Conservation (phyloP, 2,113 vertebrate species). For the Alectura lathami region DNA sequence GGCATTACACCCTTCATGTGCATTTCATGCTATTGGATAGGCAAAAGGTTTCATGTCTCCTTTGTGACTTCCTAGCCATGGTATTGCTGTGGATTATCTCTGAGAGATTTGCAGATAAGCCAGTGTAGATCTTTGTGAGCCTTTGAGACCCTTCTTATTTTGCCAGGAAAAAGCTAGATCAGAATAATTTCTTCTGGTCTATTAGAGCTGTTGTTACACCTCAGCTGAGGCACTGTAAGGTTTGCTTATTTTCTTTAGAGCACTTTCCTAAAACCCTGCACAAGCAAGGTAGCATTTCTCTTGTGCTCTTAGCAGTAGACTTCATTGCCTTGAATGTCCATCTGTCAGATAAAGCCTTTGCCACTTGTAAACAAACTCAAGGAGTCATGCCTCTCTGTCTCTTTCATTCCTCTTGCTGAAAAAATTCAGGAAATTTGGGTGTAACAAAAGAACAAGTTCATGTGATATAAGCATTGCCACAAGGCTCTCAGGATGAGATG, state of each 20-base stretch:
- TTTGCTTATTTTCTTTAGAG: background rate
- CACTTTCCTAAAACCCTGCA: background rate
- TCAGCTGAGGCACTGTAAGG: background rate
- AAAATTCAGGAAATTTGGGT: background rate
- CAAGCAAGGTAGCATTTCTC: background rate
- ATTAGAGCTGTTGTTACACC: background rate
- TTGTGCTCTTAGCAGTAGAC: background rate
- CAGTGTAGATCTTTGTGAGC: background rate
- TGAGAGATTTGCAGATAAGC: background rate
- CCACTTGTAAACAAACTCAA: background rate
- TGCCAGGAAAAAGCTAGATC: background rate
- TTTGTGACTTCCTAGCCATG: background rate
- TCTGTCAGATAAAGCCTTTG: background rate
- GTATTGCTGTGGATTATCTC: background rate
- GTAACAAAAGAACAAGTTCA: background rate
- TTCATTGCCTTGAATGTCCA: background rate
- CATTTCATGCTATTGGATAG: background rate
- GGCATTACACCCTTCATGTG: background rate
- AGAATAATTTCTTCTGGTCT: background rate
- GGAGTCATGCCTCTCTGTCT: background rate
- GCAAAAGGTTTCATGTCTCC: background rate
- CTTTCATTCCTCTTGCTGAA: background rate
- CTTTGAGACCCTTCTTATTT: background rate
- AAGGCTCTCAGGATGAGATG: background rate
- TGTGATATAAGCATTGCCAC: background rate